Evolutionary conservation across 1,140 invertebrate species (phyloP), one percentile per base, ranked within the genome.

Genomic region (Bilobella aurantiaca): DNA sequence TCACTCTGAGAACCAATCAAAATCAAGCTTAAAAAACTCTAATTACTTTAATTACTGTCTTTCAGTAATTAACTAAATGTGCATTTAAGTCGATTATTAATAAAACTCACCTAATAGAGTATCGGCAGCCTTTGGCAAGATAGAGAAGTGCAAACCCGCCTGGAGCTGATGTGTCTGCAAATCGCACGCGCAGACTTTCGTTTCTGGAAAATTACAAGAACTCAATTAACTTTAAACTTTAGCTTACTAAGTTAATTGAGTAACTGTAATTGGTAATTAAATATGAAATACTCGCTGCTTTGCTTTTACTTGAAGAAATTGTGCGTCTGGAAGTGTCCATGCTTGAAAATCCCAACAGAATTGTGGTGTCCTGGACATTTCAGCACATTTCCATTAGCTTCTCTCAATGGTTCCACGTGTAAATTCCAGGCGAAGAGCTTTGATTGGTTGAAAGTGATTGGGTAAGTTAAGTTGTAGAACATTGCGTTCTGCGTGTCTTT

Each of bases 151-250:
- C 58, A 46, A 49, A 18, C 23, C 62, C 47, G 8, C 23, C 1
- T 1, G 14, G 30, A 3, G 28, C 34, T 16, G 31, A 67, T 63
- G 46, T 62, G 27, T 68, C 65, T 0, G 37, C 16, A 23, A 64
- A 66, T 12, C 68, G 59, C 27, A 68, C 42, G 16, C 42, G 2
- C 3, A 72, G 31, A 42, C 8, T 67, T 34, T 64, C 67, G 58
- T 72, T 69, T 23, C 63, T 69, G 27, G 1, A 59, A 62, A n/a
- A 66, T n/a, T n/a, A n/a, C n/a, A n/a, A n/a, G n/a, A n/a, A n/a
- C n/a, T n/a, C n/a, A n/a, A n/a, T n/a, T n/a, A n/a, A n/a, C n/a
- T n/a, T n/a, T n/a, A n/a, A n/a, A n/a, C n/a, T n/a, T n/a, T n/a
- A n/a, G n/a, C n/a, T n/a, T n/a, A n/a, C n/a, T n/a, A n/a, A n/a